Conservation (phyloP, 2,797 vertebrate species). For the Trichosurus vulpecula region DNA sequence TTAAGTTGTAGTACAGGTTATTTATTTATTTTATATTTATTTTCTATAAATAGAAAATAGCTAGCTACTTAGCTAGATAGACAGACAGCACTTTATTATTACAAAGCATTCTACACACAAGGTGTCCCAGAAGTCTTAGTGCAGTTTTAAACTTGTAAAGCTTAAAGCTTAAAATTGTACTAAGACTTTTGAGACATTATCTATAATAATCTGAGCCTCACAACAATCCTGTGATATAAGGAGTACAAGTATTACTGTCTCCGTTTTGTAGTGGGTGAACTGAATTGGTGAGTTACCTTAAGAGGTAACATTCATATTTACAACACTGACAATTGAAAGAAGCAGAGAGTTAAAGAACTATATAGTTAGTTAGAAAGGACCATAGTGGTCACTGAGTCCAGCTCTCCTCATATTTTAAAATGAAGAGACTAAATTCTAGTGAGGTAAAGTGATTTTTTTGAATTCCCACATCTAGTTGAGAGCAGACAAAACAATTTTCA, state of each 20-base stretch:
- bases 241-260: background rate
- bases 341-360: background rate
- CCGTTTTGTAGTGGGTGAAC: background rate
- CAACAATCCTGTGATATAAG: background rate
- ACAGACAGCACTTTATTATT: background rate
- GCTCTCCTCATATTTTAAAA: background rate
- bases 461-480: background rate
- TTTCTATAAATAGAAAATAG: background rate
- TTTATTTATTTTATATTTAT: too few species aligned
- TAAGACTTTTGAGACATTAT: background rate
- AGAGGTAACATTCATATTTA: slow-evolving; percentile 3
- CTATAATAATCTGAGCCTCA: background rate
- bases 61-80: background rate
- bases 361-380: background rate
- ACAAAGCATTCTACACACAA: background rate
- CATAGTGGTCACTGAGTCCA: background rate
- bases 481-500: slow-evolving; percentile 16
- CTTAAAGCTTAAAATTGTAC: background rate
- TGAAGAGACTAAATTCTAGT: background rate
- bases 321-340: slow-evolving; percentile 12
- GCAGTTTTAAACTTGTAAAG: background rate
- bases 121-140: background rate
- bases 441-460: background rate
- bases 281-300: background rate
- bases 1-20: background rate